Percentiles rank a stretch among this genome's conserved stretches.
phyloP scores from a whole-genome alignment of 2,797 vertebrate genomes.

The Spea hammondii region DNA sequence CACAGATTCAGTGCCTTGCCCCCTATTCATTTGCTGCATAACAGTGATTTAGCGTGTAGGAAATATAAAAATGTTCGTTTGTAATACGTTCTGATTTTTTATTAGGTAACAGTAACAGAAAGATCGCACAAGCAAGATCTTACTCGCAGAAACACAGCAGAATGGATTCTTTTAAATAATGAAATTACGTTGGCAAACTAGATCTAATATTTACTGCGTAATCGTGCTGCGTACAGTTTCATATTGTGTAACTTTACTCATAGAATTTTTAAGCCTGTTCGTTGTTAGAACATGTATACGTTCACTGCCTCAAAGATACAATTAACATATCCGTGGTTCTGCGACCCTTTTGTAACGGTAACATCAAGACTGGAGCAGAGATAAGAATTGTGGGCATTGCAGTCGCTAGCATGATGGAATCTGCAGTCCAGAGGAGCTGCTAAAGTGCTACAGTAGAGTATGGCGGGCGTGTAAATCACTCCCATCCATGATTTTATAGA shows the following conservation, averaged over 20 bases:
- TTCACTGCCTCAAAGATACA: no score
- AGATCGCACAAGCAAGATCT: conserved; percentile 5
- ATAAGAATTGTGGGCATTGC: no score
- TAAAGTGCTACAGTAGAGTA: no score
- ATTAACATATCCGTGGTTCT: no score
- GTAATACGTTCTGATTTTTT: conserved; percentile 10
- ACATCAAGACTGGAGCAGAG: no score
- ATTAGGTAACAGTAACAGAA: conserved; percentile 7
- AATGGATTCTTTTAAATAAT: conserved; percentile 2
- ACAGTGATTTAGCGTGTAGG: not conserved
- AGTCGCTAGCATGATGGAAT: no score
- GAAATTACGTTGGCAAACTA: conserved; percentile 5
- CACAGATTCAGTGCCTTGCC: not conserved
- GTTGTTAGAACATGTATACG: no score
- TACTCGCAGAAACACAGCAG: not conserved
- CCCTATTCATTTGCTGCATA: not conserved
- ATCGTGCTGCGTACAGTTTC: not conserved
- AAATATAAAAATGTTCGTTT: not conserved
- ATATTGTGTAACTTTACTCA: not conserved
- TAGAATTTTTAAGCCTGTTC: not conserved
- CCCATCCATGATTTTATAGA: no score
- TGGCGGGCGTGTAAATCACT: no score
- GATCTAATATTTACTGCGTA: not conserved
- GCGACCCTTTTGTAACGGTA: no score
- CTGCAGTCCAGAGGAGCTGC: no score